Conservation (phyloP, 1,140 invertebrate species). For the Bombus superbus region DNA sequence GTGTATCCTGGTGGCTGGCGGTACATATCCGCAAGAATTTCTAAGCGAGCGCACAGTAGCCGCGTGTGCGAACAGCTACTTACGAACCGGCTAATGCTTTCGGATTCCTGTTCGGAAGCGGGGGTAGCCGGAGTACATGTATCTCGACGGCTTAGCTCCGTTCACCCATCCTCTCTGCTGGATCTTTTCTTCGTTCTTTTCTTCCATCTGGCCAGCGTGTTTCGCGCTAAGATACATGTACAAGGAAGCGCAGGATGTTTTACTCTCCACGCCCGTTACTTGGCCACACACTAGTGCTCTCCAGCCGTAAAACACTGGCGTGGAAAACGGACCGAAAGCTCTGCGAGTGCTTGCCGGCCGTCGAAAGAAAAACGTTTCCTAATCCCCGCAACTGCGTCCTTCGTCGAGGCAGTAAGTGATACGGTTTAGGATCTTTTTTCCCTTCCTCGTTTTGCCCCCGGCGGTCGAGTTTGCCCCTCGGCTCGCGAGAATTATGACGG, state of each 20-base stretch:
- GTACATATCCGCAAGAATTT: neutral
- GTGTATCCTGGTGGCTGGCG: neutral
- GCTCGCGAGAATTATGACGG: constrained; percentile 35
- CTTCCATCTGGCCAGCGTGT: neutral
- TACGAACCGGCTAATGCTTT: constrained; percentile 44
- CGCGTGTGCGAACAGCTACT: constrained; percentile 43
- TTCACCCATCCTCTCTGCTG: neutral
- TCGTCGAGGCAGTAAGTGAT: constrained; percentile 34
- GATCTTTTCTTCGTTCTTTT: neutral
- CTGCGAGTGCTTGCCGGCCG: constrained; percentile 24
- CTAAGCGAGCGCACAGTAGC: neutral
- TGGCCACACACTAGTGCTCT: constrained; percentile 16
- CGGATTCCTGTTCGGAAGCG: constrained; percentile 30
- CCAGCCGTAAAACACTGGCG: constrained; percentile 35
- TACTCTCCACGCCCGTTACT: neutral
- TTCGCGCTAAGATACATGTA: constrained; percentile 38
- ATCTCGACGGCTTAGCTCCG: constrained; percentile 43
- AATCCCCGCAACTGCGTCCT: constrained; percentile 45
- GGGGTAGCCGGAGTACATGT: constrained; percentile 20
- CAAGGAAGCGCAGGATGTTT: constrained; percentile 16
- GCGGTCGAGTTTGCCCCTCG: neutral
- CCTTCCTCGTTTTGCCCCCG: neutral
- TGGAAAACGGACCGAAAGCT: constrained; percentile 44
- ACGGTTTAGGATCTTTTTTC: constrained; percentile 30
- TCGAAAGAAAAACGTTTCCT: constrained; percentile 44